Percentiles rank a stretch among this genome's conserved stretches.
Conservation (phyloP, 2,113 vertebrate species). For the Takifugu flavidus region DNA sequence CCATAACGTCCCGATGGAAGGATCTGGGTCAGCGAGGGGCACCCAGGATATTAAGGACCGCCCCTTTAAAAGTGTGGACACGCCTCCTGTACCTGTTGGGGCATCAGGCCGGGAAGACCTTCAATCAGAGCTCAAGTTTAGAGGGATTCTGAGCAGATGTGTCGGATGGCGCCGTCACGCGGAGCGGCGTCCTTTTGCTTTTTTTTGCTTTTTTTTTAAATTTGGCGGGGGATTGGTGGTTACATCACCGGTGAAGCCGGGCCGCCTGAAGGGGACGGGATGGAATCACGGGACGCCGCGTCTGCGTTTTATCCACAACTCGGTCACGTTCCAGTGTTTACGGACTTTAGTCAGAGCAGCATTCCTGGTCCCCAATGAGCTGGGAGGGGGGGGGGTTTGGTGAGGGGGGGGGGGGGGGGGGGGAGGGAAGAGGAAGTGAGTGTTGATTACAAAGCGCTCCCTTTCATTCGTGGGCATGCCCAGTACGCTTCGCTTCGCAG, state of each 20-base stretch:
- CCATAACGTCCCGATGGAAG: constrained; percentile 40
- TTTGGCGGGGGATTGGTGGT: constrained; percentile 13
- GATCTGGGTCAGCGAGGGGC: constrained; percentile 60
- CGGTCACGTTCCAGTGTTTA: constrained; percentile 13
- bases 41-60: constrained; percentile 14
- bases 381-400: constrained; percentile 45
- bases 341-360: constrained; percentile 80
- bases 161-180: constrained; percentile 3
- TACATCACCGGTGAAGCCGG: constrained; percentile 23
- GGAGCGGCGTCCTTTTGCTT: constrained; percentile 1
- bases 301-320: too few relatives aligned
- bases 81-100: background rate
- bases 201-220: constrained; percentile 1
- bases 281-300: constrained; percentile 1
- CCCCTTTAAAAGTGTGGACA: background rate
- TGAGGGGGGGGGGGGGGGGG: constrained; percentile 35
- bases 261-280: constrained; percentile 4
- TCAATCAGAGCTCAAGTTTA: constrained; percentile 5
- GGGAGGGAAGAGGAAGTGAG: constrained; percentile 84
- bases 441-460: constrained; percentile 81
- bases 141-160: background rate
- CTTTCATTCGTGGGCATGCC: constrained; percentile 80
- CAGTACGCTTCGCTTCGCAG: constrained; percentile 71
- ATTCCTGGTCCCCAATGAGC: constrained; percentile 77
- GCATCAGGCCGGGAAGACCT: background rate